phyloP scores from a whole-genome alignment of 2,113 vertebrate species.

The Otis tarda region DNA sequence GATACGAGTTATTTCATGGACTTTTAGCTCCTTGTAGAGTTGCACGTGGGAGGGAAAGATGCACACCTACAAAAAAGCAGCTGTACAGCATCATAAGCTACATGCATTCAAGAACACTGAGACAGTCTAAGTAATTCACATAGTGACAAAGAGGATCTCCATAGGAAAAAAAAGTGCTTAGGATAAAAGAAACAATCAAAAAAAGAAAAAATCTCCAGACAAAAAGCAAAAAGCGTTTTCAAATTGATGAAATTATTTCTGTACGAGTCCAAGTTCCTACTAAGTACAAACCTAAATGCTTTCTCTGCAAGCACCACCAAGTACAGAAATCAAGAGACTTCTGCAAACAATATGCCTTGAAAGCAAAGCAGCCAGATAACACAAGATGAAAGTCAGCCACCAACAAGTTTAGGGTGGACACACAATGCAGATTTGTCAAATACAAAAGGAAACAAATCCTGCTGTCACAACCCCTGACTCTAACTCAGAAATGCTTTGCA shows the following conservation, averaged over 20 bases:
- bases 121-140: conserved; percentile 39
- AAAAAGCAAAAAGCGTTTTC: conserved; percentile 57
- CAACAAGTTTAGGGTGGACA: conserved; percentile 59
- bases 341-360: conserved; percentile 53
- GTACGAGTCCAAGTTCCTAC: conserved; percentile 51
- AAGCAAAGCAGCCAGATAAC: conserved; percentile 55
- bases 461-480: conserved; percentile 59
- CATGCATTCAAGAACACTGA: conserved; percentile 8
- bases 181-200: conserved; percentile 52
- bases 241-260: conserved; percentile 50
- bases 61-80: conserved; percentile 6
- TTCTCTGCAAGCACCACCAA: conserved; percentile 51
- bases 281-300: conserved; percentile 62
- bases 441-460: conserved; percentile 60
- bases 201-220: conserved; percentile 26
- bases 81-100: background rate
- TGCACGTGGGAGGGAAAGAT: background rate
- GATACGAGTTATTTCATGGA: background rate
- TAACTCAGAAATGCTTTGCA: conserved; percentile 53
- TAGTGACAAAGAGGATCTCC: conserved; percentile 18
- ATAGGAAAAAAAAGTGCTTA: conserved; percentile 20
- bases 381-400: conserved; percentile 56
- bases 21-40: background rate
- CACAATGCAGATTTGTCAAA: conserved; percentile 53
- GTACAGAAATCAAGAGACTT: conserved; percentile 65